phyloP scores from a whole-genome alignment of 2,888 invertebrate genomes.

The Mythimna lalbum region DNA sequence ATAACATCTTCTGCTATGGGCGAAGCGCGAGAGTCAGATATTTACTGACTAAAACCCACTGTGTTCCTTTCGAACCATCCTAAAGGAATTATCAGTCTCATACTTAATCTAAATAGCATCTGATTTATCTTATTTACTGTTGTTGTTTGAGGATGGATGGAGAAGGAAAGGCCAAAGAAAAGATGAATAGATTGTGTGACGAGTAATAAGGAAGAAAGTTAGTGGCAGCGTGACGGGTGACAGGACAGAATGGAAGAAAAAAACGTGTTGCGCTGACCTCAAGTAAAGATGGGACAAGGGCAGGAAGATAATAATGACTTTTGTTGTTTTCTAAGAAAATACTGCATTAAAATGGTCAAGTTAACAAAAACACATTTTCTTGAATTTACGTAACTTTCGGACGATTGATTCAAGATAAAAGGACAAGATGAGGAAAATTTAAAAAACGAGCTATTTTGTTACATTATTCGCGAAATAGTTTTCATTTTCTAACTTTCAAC shows the following conservation, averaged over 20 bases:
- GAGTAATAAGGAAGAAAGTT: no score
- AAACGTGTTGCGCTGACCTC: no score
- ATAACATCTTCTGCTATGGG: no score
- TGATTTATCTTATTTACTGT: constrained; percentile 12
- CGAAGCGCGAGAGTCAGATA: no score
- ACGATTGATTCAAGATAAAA: neutral
- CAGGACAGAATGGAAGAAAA: no score
- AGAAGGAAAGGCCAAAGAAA: no score
- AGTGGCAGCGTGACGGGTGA: no score
- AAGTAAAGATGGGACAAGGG: no score
- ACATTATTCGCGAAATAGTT: neutral
- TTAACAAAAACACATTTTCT: neutral
- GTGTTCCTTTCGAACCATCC: no score
- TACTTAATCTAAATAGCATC: constrained; percentile 10
- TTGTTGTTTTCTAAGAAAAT: constrained; percentile 6
- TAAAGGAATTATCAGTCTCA: neutral
- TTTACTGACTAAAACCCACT: no score
- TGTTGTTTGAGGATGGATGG: neutral
- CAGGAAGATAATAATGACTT: no score
- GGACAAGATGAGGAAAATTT: neutral
- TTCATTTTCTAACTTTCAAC: neutral
- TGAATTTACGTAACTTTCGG: neutral
- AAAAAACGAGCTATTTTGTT: neutral
- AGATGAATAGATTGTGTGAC: no score
- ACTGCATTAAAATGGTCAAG: neutral